phyloP scores from a whole-genome alignment of 2,888 invertebrate genomes.

The Acronicta alni region DNA sequence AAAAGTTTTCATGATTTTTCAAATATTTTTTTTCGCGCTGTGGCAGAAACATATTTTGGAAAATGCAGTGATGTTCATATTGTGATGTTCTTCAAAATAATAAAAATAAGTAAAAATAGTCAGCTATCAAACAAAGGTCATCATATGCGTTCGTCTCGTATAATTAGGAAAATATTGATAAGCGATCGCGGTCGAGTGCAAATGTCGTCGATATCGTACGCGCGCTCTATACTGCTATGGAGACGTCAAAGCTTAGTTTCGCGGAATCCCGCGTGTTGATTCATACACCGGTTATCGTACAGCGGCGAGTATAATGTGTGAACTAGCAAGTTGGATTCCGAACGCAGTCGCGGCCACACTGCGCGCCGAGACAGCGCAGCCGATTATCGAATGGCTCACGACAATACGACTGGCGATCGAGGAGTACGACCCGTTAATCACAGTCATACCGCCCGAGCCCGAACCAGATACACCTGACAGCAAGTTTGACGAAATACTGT shows the following conservation, averaged over 20 bases:
- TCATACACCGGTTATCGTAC: slow-evolving; percentile 87
- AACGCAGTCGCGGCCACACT: slow-evolving; percentile 84
- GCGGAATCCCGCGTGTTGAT: slow-evolving; percentile 83
- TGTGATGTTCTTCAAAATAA: slow-evolving; percentile 32
- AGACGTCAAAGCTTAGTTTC: slow-evolving; percentile 77
- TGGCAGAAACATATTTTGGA: slow-evolving; percentile 7
- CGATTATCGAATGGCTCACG: slow-evolving; percentile 83
- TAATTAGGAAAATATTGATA: slow-evolving; percentile 82
- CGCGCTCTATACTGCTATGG: slow-evolving; percentile 58
- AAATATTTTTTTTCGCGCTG: slow-evolving; percentile 15
- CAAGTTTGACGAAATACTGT: slow-evolving; percentile 86
- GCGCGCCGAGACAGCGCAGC: slow-evolving; percentile 75
- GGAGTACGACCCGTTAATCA: slow-evolving; percentile 82
- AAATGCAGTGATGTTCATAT: slow-evolving; percentile 32
- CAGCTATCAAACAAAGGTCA: slow-evolving; percentile 71
- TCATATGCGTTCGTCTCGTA: slow-evolving; percentile 68
- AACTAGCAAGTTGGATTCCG: slow-evolving; percentile 87
- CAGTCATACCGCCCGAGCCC: slow-evolving; percentile 68
- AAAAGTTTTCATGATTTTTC: background rate
- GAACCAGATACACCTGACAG: slow-evolving; percentile 66
- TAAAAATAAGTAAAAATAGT: slow-evolving; percentile 37
- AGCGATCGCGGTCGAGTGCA: slow-evolving; percentile 84
- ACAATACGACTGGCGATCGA: slow-evolving; percentile 78
- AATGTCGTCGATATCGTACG: slow-evolving; percentile 78
- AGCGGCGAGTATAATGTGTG: slow-evolving; percentile 77